Percentiles rank a stretch among this genome's conserved stretches.
Evolutionary conservation across 2,888 invertebrate genomes (phyloP).

Genomic region (Lithophane socia): DNA sequence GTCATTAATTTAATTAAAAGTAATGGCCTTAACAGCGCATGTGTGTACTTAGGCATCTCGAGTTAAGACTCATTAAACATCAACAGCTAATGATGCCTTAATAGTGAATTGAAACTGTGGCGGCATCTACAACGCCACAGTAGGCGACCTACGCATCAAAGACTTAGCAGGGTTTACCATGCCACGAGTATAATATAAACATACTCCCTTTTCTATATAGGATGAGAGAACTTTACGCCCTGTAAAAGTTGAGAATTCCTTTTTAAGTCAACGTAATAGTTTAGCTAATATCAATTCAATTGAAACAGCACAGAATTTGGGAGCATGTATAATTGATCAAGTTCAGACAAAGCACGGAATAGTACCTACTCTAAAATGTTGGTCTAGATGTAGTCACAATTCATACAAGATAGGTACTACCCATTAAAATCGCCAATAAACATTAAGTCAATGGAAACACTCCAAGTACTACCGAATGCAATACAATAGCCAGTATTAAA

Average conservation of each 20-base stretch:
- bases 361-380: constrained; percentile 35
- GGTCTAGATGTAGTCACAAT: constrained; percentile 59
- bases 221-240: too few relatives aligned
- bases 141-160: too few relatives aligned
- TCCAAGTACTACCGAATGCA: constrained; percentile 65
- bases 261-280: constrained; percentile 4
- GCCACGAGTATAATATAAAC: too few relatives aligned
- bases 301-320: not conserved
- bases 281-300: not conserved
- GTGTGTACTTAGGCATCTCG: not conserved
- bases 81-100: not conserved
- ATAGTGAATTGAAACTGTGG: not conserved
- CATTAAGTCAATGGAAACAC: constrained; percentile 66
- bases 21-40: not conserved
- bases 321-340: constrained; percentile 31
- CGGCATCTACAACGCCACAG: too few relatives aligned
- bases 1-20: not conserved
- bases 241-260: not conserved
- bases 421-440: constrained; percentile 57
- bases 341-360: constrained; percentile 27
- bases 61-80: not conserved
- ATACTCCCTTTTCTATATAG: too few relatives aligned
- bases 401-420: constrained; percentile 50
- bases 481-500: constrained; percentile 74
- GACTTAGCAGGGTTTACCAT: too few relatives aligned